Conservation (phyloP, 2,797 vertebrate genomes). For the Phoxinus dragarum region DNA sequence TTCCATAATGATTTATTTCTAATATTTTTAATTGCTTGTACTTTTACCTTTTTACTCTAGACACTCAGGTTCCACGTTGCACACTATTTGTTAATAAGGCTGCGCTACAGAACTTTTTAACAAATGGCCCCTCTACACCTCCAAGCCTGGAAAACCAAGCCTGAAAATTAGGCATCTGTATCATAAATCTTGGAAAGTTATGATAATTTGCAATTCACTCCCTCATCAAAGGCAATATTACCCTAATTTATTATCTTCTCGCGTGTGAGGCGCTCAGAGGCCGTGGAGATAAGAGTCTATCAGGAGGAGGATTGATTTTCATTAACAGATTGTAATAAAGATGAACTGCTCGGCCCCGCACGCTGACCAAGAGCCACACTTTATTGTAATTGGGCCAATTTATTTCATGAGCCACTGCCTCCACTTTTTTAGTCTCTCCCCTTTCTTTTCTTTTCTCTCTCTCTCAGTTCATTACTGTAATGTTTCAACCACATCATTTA, state of each 20-base stretch:
- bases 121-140: constrained; percentile 74
- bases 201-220: constrained; percentile 89
- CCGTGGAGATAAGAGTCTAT: constrained; percentile 87
- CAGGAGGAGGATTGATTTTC: constrained; percentile 89
- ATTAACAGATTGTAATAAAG: constrained; percentile 90
- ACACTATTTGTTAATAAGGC: constrained; percentile 75
- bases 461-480: constrained; percentile 34
- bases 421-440: constrained; percentile 68
- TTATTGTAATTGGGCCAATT: constrained; percentile 89
- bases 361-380: constrained; percentile 86
- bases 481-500: constrained; percentile 35
- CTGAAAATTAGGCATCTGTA: constrained; percentile 82
- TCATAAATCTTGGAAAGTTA: constrained; percentile 88
- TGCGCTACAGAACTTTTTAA: constrained; percentile 82
- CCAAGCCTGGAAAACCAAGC: constrained; percentile 69
- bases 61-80: constrained; percentile 56
- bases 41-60: not conserved
- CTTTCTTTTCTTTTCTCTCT: constrained; percentile 59
- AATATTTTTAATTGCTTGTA: not conserved
- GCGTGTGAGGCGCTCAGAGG: constrained; percentile 77
- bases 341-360: constrained; percentile 82
- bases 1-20: not conserved
- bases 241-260: constrained; percentile 87
- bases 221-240: constrained; percentile 89
- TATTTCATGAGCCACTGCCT: constrained; percentile 82